Evolutionary conservation across 2,113 vertebrate genomes (phyloP), one percentile per base, ranked within the genome.

Genomic region (Hemichromis elongatus): DNA sequence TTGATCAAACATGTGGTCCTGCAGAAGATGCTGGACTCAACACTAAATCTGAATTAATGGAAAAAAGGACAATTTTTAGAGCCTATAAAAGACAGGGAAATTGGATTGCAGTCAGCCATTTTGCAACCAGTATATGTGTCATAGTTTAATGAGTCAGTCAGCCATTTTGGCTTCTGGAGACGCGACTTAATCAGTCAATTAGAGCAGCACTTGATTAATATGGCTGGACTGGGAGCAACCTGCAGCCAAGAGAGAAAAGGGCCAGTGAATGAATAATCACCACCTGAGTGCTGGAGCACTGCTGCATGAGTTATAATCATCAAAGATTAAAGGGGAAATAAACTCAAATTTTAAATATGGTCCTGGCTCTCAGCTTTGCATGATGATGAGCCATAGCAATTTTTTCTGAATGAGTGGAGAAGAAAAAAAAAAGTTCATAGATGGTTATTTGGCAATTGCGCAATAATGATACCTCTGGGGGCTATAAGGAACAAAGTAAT

Each of bases 181-280:
- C 84, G 61, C 45, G 86, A 90, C 91, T 91, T 91, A 91, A 92
- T 94, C 93, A 94, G 92, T 90, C 93, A 94, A 90, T 94, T 92
- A 92, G 86, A 90, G 86, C 52, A 4, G 63, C 3, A 19, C 80
- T 88, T 91, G 92, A 94, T 93, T 92, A 93, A 92, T 91, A 91
- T 89, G 88, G 87, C 86, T 88, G 89, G 90, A 90, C 90, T 80
- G 89, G 87, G 88, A 91, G 77, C 52, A 92, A 84, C 81, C 79
- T 75, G 45, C 81, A 88, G 90, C 93, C 88, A 90, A 80, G 90
- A 93, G 80, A 91, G 79, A 93, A 93, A 90, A 87, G 89, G 84
- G 85, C 92, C 55, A 50, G 59, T 85, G 90, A 92, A 92, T 92
- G 88, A 93, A 85, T 88, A 86, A 94, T 94, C 73, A 86, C 84